phyloP scores from a whole-genome alignment of 2,888 invertebrate genomes.

The Schrankia costaestrigalis region DNA sequence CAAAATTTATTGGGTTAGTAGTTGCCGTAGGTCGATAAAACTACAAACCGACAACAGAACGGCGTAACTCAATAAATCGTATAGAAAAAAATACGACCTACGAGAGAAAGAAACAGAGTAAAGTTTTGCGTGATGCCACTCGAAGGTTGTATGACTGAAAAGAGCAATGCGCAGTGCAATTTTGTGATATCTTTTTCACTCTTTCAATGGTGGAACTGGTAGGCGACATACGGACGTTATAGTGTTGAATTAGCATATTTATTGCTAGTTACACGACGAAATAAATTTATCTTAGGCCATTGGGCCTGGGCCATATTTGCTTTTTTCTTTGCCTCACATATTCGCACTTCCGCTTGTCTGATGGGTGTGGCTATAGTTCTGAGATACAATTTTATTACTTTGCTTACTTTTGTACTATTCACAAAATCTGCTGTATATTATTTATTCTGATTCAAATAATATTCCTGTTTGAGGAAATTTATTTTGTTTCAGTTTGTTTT shows the following conservation, averaged over 20 bases:
- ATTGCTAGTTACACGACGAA: conserved; percentile 74
- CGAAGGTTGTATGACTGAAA: conserved; percentile 72
- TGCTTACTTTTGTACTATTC: background rate
- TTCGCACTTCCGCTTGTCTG: conserved; percentile 45
- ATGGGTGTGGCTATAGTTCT: conserved; percentile 35
- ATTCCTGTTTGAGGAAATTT: too few relatives aligned
- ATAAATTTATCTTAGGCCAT: conserved; percentile 75
- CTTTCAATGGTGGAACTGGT: conserved; percentile 66
- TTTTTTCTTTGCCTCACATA: conserved; percentile 47
- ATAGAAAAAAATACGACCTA: conserved; percentile 66
- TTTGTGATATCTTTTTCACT: conserved; percentile 79
- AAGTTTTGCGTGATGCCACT: conserved; percentile 56
- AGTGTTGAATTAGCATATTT: conserved; percentile 79
- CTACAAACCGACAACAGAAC: conserved; percentile 56
- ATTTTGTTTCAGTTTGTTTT: too few relatives aligned
- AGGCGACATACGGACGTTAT: conserved; percentile 79
- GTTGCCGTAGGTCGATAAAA: conserved; percentile 80
- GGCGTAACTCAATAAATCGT: conserved; percentile 63
- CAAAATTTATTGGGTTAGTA: conserved; percentile 81
- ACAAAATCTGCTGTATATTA: background rate
- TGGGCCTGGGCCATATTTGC: conserved; percentile 57
- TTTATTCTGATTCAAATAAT: background rate
- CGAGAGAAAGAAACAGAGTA: conserved; percentile 59
- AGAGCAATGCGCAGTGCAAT: conserved; percentile 79
- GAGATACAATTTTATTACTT: conserved; percentile 3